Base-by-base conservation (phyloP, 2,797 vertebrate genomes). In the Lacerta viridis region DNA sequence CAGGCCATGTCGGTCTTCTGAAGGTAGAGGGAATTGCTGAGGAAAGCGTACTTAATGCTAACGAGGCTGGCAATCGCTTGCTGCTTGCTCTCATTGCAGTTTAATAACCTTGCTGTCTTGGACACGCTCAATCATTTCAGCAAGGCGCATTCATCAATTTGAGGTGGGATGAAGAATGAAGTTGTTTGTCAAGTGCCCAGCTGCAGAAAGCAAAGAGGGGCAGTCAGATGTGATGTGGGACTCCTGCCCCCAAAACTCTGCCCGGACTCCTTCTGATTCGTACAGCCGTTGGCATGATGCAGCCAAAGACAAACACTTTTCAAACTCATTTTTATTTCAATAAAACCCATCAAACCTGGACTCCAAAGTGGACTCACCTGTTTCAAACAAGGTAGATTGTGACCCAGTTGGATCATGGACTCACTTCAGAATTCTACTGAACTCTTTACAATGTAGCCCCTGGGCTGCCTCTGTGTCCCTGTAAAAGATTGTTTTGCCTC, bases 21-120 rank as follows among this genome's bases (percentile, higher is more conserved):
- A 82, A 61, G 84, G 69, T 86, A 23, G 66, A 46, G 36, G 36
- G 74, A 77, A 78, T 7, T 66, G 72, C 80, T 78, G 33, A 78
- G 74, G 72, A 20, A 71, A 75, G 84, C 29, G 4, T 46, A 17
- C 29, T 36, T 83, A 20, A 74, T 80, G 83, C 68, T 89, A 89
- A 85, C 39, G 15, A 89, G 77, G 76, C 64, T 33, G 18, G 68
- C 41, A 15, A 77, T 77, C 7, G 33, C 66, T 86, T 18, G 71
- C 41, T 10, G 33, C 79, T 86, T 36, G 61, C 50, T 78, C 80
- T 71, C 72, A 80, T 84, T 85, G 76, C 77, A 15, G 68, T 72
- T 80, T 85, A 85, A 89, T 80, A 69, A 85, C 83, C 88, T 85
- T 80, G 83, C 83, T 89, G 43, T 74, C 82, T 66, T 80, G 66